Evolutionary conservation across 2,888 invertebrate genomes (phyloP), one percentile per base, ranked within the genome.

Genomic region (Eupsilia transversa): DNA sequence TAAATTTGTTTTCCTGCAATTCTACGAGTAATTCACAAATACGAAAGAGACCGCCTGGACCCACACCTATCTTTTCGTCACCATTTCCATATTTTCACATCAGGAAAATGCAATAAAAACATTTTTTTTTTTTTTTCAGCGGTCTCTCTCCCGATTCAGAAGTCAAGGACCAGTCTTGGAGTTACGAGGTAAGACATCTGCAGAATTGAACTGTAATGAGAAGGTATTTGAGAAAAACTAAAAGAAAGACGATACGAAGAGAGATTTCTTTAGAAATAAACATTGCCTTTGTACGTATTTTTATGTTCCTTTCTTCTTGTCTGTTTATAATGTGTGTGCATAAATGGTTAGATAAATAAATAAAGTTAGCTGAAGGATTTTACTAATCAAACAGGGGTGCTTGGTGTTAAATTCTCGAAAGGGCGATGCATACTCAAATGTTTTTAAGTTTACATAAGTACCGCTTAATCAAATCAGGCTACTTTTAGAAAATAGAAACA

Each of bases 1-100:
- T 43, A 35, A 64, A 23, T 60, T 66, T 66, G 20, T 66, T 79
- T 66, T 69, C 23, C 38, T 54, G 61, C 41, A 61, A 49, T 54
- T 63, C 9, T 38, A 43, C n/a, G n/a, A 63, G 7, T 49, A 54
- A 57, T 30, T 49, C 33, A 52, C 49, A 30, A 56, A 64, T 46
- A 57, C 30, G 23, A 74, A 57, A 35, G 17, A 1, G 6, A 59
- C 60, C 6, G 9, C 54, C 49, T 49, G 23, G 30, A 46, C 14
- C n/a, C 70, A 35, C 71, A 54, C 20, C 17, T 38, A 38, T 33
- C 14, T n/a, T 6, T 20, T 2, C 27, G 0, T 33, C 38, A 46
- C 10, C 1, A 4, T 60, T 52, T n/a, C 5, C 2, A 4, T 59
- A n/a, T n/a, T n/a, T 60, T 33, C 20, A n/a, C 20, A 6, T 0